Conservation (phyloP, 2,888 invertebrate species). For the Agrochola lota region DNA sequence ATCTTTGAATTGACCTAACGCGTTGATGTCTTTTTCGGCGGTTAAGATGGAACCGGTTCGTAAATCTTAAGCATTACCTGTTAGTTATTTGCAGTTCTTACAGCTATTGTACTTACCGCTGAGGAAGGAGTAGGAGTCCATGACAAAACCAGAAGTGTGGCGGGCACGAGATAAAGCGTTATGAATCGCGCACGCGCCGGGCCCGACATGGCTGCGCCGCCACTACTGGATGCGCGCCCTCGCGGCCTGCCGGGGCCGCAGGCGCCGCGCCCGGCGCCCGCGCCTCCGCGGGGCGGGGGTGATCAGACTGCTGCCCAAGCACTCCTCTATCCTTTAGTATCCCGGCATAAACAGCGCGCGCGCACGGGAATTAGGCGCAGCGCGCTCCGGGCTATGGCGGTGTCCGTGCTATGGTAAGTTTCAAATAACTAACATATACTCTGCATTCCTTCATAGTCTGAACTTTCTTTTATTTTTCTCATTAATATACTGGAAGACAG, state of each 20-base stretch:
- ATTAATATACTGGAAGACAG: neutral
- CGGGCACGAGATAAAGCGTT: constrained; percentile 82
- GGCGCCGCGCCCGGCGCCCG: constrained; percentile 72
- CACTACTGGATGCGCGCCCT: constrained; percentile 88
- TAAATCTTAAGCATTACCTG: constrained; percentile 27
- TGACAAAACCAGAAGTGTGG: constrained; percentile 80
- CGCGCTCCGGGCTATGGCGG: constrained; percentile 89
- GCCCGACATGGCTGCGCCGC: constrained; percentile 89
- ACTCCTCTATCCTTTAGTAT: constrained; percentile 88
- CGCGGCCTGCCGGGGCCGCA: constrained; percentile 72
- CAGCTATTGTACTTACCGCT: constrained; percentile 81
- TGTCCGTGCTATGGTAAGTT: constrained; percentile 87
- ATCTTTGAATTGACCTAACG: constrained; percentile 49
- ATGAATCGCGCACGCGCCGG: constrained; percentile 87
- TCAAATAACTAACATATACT: constrained; percentile 31
- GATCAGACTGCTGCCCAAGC: constrained; percentile 80
- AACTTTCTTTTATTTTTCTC: neutral
- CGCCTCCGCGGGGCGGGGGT: constrained; percentile 81
- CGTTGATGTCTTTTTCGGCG: constrained; percentile 77
- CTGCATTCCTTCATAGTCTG: constrained; percentile 19
- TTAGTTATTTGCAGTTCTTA: constrained; percentile 42
- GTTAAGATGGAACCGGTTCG: constrained; percentile 22
- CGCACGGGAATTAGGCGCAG: constrained; percentile 89
- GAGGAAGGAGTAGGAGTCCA: constrained; percentile 76
- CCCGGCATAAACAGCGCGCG: constrained; percentile 89